These are phyloP conservation scores for Tetragnatha versicolor DNA, from an alignment of 1,140 invertebrate genomes.

Conservation along the genomic window DNA sequence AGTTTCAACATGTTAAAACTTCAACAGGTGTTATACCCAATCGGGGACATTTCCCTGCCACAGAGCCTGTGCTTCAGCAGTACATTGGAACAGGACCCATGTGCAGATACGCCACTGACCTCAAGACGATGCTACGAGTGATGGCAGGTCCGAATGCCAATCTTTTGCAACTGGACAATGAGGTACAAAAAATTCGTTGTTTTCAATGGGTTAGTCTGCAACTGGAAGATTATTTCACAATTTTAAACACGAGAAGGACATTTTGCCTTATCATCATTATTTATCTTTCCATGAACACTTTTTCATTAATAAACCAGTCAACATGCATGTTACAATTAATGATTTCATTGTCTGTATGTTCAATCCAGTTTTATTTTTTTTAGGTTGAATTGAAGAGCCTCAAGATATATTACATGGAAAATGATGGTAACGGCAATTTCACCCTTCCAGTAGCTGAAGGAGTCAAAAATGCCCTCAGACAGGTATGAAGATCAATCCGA, in stretches of 20 bases:
- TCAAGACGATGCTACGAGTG: constrained; percentile 61
- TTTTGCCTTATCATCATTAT: no score
- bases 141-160: constrained; percentile 41
- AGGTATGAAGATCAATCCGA: constrained; percentile 1
- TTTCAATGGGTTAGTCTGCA: neutral
- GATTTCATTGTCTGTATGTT: no score
- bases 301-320: no score
- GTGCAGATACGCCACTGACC: constrained; percentile 66
- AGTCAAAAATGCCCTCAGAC: constrained; percentile 25
- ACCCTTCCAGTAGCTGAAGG: neutral
- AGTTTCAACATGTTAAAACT: no score
- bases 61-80: constrained; percentile 32
- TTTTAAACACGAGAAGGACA: no score
- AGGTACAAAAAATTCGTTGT: neutral
- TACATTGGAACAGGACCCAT: constrained; percentile 66
- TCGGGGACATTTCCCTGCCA: constrained; percentile 66
- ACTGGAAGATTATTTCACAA: no score
- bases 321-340: no score
- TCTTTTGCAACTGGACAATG: constrained; percentile 25
- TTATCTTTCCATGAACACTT: no score
- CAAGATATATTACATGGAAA: constrained; percentile 49
- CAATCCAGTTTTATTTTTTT: neutral
- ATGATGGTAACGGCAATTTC: constrained; percentile 24
- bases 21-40: constrained; percentile 45
- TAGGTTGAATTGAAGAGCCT: constrained; percentile 19